Conservation (phyloP, 2,113 vertebrate species). For the Myotis davidii region DNA sequence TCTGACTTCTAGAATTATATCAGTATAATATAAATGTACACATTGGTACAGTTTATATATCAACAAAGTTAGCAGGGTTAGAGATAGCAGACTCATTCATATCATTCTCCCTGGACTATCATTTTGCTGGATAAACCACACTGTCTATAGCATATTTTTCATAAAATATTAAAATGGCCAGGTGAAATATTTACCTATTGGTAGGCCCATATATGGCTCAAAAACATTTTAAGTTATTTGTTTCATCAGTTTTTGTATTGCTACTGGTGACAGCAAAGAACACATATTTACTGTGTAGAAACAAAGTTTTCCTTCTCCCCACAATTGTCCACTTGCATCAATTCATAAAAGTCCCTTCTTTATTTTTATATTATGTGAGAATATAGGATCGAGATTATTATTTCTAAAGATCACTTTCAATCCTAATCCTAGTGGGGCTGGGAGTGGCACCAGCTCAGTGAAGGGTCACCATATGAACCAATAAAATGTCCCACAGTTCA, state of each 20-base stretch:
- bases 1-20: background rate
- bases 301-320: background rate
- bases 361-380: background rate
- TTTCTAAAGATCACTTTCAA: background rate
- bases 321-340: background rate
- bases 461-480: background rate
- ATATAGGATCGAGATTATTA: background rate
- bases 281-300: background rate
- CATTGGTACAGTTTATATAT: background rate
- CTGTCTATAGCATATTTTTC: background rate
- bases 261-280: background rate
- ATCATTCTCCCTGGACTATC: background rate
- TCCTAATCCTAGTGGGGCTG: background rate
- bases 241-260: background rate
- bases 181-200: background rate
- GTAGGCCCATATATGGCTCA: background rate
- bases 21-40: background rate
- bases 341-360: background rate
- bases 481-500: no score
- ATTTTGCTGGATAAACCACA: background rate
- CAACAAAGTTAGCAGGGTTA: background rate
- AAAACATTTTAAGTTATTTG: constrained; percentile 37
- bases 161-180: background rate
- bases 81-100: background rate
- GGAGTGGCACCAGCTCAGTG: background rate